Conservation (phyloP, 1,140 invertebrate species). For the Helicorthomorpha holstii region DNA sequence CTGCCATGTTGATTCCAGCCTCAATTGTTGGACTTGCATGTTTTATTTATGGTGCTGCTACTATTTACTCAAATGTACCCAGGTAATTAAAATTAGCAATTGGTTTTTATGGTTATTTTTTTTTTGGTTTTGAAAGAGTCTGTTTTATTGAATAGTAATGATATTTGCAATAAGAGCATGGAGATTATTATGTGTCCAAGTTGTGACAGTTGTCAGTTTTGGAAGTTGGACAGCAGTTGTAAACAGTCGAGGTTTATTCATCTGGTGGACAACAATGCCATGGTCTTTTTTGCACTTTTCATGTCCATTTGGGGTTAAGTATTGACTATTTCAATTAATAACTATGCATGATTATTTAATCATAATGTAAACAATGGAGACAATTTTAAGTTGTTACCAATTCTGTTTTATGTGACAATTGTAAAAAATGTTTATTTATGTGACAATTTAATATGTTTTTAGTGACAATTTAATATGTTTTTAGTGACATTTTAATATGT, state of each 20-base stretch:
- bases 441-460: too few species aligned
- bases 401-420: too few species aligned
- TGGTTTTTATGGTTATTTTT: conserved; percentile 38
- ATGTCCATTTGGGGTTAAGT: conserved; percentile 95
- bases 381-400: too few species aligned
- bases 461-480: too few species aligned
- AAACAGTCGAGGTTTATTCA: conserved; percentile 71
- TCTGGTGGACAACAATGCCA: conserved; percentile 86
- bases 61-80: conserved; percentile 48
- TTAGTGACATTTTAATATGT: too few species aligned
- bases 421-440: too few species aligned
- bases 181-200: conserved; percentile 62
- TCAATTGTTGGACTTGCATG: conserved; percentile 34
- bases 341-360: background rate
- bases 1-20: conserved; percentile 35
- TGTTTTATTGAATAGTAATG: conserved; percentile 51
- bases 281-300: conserved; percentile 83
- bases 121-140: conserved; percentile 47
- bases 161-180: conserved; percentile 50
- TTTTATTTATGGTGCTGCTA: conserved; percentile 43
- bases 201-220: conserved; percentile 75
- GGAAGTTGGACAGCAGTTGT: conserved; percentile 73
- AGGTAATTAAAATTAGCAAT: conserved; percentile 31
- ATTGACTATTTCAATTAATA: too few species aligned
- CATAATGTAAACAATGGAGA: background rate